Percentiles rank a stretch among this genome's conserved stretches.
These are phyloP conservation scores for Thunnus albacares DNA, from an alignment of 2,797 vertebrate species.

Conservation along the genomic window DNA sequence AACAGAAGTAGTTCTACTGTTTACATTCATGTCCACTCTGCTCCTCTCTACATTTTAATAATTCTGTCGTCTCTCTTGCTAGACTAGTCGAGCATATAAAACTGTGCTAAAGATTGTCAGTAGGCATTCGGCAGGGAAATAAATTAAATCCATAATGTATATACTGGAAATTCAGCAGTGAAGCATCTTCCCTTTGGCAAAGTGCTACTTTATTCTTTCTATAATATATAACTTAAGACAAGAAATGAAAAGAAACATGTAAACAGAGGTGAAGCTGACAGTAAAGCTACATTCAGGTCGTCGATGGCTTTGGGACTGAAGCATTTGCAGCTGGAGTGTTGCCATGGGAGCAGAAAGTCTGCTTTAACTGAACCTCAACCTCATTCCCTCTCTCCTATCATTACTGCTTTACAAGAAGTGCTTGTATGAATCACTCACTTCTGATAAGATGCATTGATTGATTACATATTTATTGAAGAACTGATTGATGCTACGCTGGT, in stretches of 20 bases:
- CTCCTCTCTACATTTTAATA: background rate
- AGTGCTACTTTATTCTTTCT: conserved; percentile 24
- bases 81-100: conserved; percentile 5
- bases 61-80: conserved; percentile 1
- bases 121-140: conserved; percentile 26
- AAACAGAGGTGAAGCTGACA: conserved; percentile 18
- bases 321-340: background rate
- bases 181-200: conserved; percentile 55
- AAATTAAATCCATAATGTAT: conserved; percentile 2
- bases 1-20: background rate
- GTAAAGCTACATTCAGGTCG: conserved; percentile 9
- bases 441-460: background rate
- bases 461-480: background rate
- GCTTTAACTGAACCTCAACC: conserved; percentile 4
- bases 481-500: background rate
- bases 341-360: background rate
- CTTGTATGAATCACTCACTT: background rate
- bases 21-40: conserved; percentile 15
- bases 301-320: background rate
- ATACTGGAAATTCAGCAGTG: background rate
- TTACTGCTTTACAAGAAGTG: background rate
- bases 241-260: conserved; percentile 12
- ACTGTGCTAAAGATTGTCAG: conserved; percentile 43
- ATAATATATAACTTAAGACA: background rate
- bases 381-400: background rate